Evolutionary conservation across 2,113 vertebrate genomes (phyloP), one percentile per base, ranked within the genome.

Genomic region (Cephalopterus ornatus): DNA sequence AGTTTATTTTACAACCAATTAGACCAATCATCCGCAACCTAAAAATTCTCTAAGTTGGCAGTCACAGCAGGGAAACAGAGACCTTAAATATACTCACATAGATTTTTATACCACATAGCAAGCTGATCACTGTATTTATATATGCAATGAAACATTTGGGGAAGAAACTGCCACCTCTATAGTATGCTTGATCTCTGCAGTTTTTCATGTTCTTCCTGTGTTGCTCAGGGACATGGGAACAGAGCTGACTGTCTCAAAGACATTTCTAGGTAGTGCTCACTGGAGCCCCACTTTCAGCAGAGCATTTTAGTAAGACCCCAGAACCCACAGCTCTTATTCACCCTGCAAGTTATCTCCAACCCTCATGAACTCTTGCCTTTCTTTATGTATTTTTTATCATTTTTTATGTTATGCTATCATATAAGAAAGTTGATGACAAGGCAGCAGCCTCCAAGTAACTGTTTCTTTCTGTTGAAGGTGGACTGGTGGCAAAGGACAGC

Each of bases 1-100:
- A 86, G 93, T 96, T 94, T 93, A 81, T 95, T 96, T 93, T 96
- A 88, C 83, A 94, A 87, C 79, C 88, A 96, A 96, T 95, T 92
- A 96, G 83, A 89, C 76, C 86, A 92, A 92, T 96, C 41, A 2
- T 68, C 88, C 9, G 7, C 88, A 87, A 90, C 67, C 63, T 89
- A 93, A 93, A 96, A 95, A 78, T 94, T 83, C 75, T 89, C 61
- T 41, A 44, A 75, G 65, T 50, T 93, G 93, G 92, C 91, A 89
- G 80, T 72, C 62, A 68, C 49, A 79, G 58, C 44, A 66, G 53
- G 58, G 55, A 89, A 87, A 37, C 52, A 91, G 58, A 66, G 16
- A 94, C 12, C 53, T 56, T 52, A 23, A 85, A 52, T 42, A 56
- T 28, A 22, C 26, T 88, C 44, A 65, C 35, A 47, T 41, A 22